phyloP scores from a whole-genome alignment of 2,113 vertebrate genomes.

The Gavialis gangeticus region DNA sequence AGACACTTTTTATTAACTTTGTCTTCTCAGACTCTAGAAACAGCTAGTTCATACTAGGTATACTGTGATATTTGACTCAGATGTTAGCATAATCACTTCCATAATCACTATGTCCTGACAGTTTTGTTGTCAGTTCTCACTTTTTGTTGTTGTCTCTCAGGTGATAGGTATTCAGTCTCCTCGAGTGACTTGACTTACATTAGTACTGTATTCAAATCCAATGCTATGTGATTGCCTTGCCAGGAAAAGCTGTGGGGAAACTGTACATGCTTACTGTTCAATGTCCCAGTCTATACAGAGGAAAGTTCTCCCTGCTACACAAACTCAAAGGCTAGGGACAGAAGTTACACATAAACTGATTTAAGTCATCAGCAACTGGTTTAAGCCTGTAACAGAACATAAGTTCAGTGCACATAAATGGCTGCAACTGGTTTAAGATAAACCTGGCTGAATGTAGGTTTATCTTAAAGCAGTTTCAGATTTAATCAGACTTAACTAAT shows the following conservation, averaged over 20 bases:
- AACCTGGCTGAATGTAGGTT: neutral
- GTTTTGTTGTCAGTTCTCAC: neutral
- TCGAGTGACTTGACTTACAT: neutral
- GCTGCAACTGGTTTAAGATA: no score
- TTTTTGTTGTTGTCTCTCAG: neutral
- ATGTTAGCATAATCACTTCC: neutral
- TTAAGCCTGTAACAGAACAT: no score
- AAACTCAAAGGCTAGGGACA: no score
- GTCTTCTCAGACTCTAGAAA: neutral
- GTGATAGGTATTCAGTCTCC: neutral
- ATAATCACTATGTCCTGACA: neutral
- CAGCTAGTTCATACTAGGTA: neutral
- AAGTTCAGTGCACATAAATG: no score
- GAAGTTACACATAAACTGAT: no score
- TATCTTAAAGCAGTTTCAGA: no score
- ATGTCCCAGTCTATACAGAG: no score
- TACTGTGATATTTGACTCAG: neutral
- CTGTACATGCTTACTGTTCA: neutral
- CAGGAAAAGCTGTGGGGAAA: neutral
- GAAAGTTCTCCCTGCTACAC: fast-evolving
- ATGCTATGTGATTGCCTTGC: no score
- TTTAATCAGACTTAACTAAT: no score
- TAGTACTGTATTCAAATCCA: no score
- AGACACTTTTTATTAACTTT: neutral
- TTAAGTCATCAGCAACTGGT: no score